These are phyloP conservation scores for Umimayanthus kanabou DNA, from an alignment of 92 coral and sea anemone species.

Conservation along the genomic window DNA sequence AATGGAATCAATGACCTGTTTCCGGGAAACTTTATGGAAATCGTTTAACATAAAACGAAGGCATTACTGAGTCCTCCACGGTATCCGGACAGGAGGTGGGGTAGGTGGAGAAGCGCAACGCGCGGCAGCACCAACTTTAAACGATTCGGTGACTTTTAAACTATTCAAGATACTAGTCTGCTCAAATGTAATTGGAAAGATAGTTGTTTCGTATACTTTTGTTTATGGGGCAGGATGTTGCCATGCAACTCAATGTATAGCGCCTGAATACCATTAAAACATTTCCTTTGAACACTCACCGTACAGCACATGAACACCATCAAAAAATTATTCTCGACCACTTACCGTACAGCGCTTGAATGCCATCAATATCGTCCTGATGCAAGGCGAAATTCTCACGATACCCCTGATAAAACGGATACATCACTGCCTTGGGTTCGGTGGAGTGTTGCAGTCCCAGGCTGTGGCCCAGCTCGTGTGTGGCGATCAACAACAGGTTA, in stretches of 20 bases:
- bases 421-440: background rate
- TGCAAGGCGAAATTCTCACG: background rate
- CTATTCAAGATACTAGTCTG: no score
- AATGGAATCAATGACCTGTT: no score
- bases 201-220: no score
- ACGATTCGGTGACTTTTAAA: no score
- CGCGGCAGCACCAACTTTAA: no score
- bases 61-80: no score
- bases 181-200: no score
- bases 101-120: no score
- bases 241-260: background rate
- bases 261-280: background rate
- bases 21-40: no score
- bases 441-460: background rate
- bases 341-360: background rate
- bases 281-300: background rate
- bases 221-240: no score
- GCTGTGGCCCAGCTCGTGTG: slow-evolving; percentile 15
- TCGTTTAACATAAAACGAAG: no score
- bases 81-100: no score
- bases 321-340: background rate
- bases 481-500: background rate
- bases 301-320: background rate
- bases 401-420: background rate
- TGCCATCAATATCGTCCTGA: slow-evolving; percentile 1